Base-by-base conservation (phyloP, 2,113 vertebrate genomes). In the Ciconia stormi region DNA sequence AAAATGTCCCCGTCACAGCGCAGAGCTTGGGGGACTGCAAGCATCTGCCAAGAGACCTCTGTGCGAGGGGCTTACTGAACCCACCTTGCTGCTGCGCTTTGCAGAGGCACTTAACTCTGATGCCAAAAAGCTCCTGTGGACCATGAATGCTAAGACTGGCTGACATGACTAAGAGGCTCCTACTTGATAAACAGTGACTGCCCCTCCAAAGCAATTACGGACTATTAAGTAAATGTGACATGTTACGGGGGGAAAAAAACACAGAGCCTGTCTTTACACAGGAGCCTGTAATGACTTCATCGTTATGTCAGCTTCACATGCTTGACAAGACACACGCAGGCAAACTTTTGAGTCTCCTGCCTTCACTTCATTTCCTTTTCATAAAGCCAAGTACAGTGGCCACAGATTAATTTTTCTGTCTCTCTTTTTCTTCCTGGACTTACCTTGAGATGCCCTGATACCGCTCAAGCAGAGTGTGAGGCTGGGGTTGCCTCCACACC, bases 211-310 rank as follows among this genome's bases (percentile, higher is more conserved):
- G 65, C 89, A 87, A 87, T 94, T 82, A 87, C 73, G 81, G 69
- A 26, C 89, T 73, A 76, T 87, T 85, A 90, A 95, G 70, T 50
- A 95, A 96, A 93, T 87, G 78, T 93, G 95, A 93, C 63, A 66
- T 72, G 88, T 44, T 67, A 83, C 11, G 18, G 56, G 46, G 7
- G 34, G 9, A 29, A 14, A 83, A 62, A 62, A 38, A 38, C 8
- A 38, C 9, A 38, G 38, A 66, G 65, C 9, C 79, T 76, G 74
- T 74, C 46, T 97, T 90, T 95, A 84, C 69, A 87, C 34, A 82
- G 53, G 30, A 71, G 87, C 52, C 79, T 69, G 69, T 67, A 95
- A 93, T 46, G 77, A 59, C 52, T 67, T 65, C 74, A 47, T 59
- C 34, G 2, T 47, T 22, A 53, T 67, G 83, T 59, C 87, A 91